These are phyloP conservation scores for Equus quagga DNA, from an alignment of 2,113 vertebrate genomes.

Conservation along the genomic window DNA sequence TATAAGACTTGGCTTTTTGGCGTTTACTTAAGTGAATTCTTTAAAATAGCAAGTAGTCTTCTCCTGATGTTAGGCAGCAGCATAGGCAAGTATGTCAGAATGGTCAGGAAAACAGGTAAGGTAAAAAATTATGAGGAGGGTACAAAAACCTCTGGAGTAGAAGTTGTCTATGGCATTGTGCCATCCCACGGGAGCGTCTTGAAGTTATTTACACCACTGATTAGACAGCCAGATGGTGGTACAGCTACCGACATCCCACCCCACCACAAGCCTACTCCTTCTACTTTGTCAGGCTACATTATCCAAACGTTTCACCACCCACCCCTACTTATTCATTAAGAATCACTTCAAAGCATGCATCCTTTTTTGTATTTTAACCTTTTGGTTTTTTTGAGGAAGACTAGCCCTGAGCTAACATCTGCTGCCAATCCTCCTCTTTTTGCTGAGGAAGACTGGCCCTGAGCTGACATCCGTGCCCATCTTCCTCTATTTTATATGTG, in stretches of 20 bases:
- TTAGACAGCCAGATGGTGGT: background rate
- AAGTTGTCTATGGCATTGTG: background rate
- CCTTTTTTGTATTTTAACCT: background rate
- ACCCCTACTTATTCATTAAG: background rate
- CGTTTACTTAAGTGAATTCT: background rate
- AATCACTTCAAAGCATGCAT: background rate
- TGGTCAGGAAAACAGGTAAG: background rate
- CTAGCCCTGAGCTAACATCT: too few relatives aligned
- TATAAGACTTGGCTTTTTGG: background rate
- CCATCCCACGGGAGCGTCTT: background rate
- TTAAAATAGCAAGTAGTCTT: background rate
- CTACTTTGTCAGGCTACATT: background rate
- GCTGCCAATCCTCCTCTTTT: too few relatives aligned
- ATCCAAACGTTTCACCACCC: background rate
- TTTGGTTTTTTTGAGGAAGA: too few relatives aligned
- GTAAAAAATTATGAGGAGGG: background rate
- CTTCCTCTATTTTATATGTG: too few relatives aligned
- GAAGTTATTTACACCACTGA: background rate
- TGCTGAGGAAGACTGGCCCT: too few relatives aligned
- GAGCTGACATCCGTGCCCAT: too few relatives aligned
- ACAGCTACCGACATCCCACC: background rate
- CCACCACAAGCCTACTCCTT: accelerated
- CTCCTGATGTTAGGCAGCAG: background rate
- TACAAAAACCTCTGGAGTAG: background rate
- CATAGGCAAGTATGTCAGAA: background rate